Evolutionary conservation across 2,797 vertebrate genomes (phyloP).

Genomic region (Hydrocynus forskahlii): DNA sequence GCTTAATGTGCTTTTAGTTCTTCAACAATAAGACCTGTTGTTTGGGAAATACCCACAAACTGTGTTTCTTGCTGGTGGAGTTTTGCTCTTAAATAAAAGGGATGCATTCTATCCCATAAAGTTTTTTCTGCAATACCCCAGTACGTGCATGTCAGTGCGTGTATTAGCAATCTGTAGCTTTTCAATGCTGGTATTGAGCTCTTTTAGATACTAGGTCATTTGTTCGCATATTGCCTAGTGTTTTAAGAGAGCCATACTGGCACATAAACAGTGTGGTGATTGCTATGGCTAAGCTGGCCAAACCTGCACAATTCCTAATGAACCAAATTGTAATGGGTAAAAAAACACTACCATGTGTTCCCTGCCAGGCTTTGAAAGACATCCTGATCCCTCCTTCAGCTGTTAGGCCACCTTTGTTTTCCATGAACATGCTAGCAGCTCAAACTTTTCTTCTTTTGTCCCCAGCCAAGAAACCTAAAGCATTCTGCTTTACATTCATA

Average conservation of each 20-base stretch:
- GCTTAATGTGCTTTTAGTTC: not conserved
- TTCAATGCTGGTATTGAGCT: conserved; percentile 33
- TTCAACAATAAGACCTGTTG: not conserved
- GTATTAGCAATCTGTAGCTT: conserved; percentile 15
- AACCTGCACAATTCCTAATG: conserved; percentile 29
- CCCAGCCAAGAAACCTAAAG: not conserved
- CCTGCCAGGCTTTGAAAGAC: conserved; percentile 12
- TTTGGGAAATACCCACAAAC: not conserved
- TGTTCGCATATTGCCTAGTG: conserved; percentile 40
- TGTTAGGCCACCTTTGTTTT: too few species aligned
- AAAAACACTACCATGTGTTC: conserved; percentile 2
- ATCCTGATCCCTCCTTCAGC: conserved; percentile 35
- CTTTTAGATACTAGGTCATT: conserved; percentile 50
- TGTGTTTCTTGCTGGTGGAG: not conserved
- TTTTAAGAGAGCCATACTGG: conserved; percentile 32
- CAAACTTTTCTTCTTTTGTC: conserved; percentile 14
- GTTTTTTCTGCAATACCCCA: not conserved
- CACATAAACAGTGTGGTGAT: conserved; percentile 13
- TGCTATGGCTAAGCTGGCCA: conserved; percentile 23
- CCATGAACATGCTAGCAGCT: conserved; percentile 13
- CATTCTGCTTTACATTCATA: conserved; percentile 26
- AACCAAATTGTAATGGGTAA: not conserved
- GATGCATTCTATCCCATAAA: not conserved
- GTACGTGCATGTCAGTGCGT: not conserved
- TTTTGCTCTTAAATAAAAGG: not conserved